These are phyloP conservation scores for Spisula subtruncata DNA, from an alignment of 2,888 invertebrate genomes.

Conservation along the genomic window DNA sequence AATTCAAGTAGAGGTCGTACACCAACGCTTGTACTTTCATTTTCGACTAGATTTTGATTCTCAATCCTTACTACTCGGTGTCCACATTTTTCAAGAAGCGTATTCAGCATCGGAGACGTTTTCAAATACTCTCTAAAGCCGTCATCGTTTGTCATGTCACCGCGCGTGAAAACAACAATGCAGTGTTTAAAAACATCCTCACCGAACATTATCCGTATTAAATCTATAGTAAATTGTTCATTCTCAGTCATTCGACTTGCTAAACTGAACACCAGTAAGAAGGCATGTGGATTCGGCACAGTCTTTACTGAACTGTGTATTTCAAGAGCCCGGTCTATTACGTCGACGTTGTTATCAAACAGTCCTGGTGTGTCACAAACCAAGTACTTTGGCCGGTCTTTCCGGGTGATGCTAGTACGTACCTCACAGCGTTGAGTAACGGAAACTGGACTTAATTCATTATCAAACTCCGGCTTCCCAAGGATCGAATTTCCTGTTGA, in stretches of 20 bases:
- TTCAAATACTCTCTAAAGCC: not conserved
- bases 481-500: conserved; percentile 14
- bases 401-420: not conserved
- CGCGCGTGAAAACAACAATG: conserved; percentile 26
- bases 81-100: not conserved
- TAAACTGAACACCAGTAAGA: conserved; percentile 12
- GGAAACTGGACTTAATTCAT: not conserved
- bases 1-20: not conserved
- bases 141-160: not conserved
- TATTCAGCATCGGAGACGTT: not conserved
- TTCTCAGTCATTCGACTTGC: not conserved
- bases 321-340: not conserved
- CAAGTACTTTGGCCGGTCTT: not conserved
- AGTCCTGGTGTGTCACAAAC: conserved; percentile 29
- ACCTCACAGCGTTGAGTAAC: not conserved
- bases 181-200: not conserved
- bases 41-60: not conserved
- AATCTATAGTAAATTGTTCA: not conserved
- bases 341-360: not conserved
- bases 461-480: not conserved
- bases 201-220: conserved; percentile 25
- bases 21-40: not conserved
- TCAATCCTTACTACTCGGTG: conserved; percentile 22
- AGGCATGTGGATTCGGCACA: conserved; percentile 12
- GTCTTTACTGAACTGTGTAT: not conserved